Evolutionary conservation across 2,888 invertebrate genomes (phyloP).

Genomic region (Clepsis dumicolana): DNA sequence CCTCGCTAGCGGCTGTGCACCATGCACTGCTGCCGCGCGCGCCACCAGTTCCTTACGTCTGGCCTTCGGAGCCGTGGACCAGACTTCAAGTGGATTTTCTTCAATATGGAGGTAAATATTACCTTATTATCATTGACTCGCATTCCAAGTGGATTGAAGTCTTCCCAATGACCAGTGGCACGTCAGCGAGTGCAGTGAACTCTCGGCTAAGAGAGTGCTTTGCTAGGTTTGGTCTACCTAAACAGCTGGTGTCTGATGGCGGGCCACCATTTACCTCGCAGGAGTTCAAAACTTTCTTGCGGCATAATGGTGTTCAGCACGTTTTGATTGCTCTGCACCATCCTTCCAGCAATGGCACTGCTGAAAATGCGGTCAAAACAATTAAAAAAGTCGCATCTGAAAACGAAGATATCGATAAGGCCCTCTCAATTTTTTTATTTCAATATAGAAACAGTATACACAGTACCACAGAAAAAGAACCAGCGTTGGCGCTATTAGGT

Average conservation of each 20-base stretch:
- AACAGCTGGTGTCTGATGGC: constrained; percentile 8
- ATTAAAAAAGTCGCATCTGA: not conserved
- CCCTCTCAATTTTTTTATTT: constrained; percentile 1
- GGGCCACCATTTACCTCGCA: constrained; percentile 17
- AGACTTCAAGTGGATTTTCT: constrained; percentile 32
- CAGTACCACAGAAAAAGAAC: constrained; percentile 3
- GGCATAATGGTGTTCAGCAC: not conserved
- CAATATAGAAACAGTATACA: constrained; percentile 23
- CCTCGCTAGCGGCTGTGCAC: no score
- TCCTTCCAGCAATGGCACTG: constrained; percentile 14
- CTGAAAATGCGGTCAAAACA: constrained; percentile 12
- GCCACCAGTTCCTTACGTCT: not conserved
- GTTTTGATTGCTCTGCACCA: not conserved
- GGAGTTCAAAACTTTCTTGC: not conserved
- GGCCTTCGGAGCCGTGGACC: constrained; percentile 17
- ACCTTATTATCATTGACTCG: constrained; percentile 10
- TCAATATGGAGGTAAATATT: not conserved
- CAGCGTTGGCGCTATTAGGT: constrained; percentile 23
- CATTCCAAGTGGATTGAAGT: constrained; percentile 28
- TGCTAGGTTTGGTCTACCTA: constrained; percentile 17
- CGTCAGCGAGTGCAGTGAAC: not conserved
- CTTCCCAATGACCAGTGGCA: not conserved
- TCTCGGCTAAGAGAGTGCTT: constrained; percentile 7
- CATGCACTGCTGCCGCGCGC: no score
- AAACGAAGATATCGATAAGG: not conserved